Base-by-base conservation (phyloP, 1,140 invertebrate genomes). In the Leucophenga varia region DNA sequence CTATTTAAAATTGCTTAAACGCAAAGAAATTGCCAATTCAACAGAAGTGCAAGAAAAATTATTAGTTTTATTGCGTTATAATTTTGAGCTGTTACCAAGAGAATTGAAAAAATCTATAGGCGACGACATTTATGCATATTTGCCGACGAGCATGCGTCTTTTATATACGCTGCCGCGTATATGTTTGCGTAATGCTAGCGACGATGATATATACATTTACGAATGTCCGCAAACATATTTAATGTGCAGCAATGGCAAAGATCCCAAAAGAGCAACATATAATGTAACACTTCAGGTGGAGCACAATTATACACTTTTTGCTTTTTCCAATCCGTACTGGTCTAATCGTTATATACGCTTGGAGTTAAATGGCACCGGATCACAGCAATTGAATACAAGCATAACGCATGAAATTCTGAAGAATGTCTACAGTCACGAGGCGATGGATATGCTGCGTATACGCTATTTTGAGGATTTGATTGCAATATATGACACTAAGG, bases 181-280 rank as follows among this genome's bases (percentile, higher is more conserved):
- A 9, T 71, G 67, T 36, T 41, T 71, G 12, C 53, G 49, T 8
- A 71, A 71, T 25, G 37, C 42, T 1, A 70, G 57, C 3, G 28
- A 55, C 7, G 32, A 13, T 13, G 50, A 51, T 40, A 47, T 32
- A 22, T 70, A 71, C 12, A 45, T 71, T 18, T 61, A 63, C 40
- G 67, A 71, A 38, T 71, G 67, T 6, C 55, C 67, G 8, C 53
- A 64, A 21, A 70, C 67, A 3, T 61, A 54, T 42, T 22, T 71
- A 20, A 67, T 71, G 25, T 71, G 67, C 47, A 64, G 50, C 6
- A 67, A 64, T 46, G 34, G n/a, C 0, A 22, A 47, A 3, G 59
- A 67, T 37, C 40, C 49, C 8, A 67, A 67, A 31, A 63, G 54
- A 42, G 63, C 63, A 0, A 39, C 63, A 1, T 67, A 57, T 35